phyloP scores from a whole-genome alignment of 2,113 vertebrate genomes.

The Atherinomorus stipes region DNA sequence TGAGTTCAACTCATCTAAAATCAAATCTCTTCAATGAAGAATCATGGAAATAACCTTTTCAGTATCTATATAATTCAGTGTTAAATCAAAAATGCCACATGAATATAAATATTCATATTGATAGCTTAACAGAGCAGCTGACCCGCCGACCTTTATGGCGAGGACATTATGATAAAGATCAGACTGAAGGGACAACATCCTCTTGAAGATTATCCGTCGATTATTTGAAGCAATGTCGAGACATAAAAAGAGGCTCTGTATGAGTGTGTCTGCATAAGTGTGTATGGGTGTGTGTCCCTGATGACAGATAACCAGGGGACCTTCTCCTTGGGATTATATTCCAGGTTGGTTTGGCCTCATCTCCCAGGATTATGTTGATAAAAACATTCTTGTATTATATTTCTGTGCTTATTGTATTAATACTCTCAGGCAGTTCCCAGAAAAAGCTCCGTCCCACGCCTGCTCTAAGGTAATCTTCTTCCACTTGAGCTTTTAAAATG shows the following conservation, averaged over 20 bases:
- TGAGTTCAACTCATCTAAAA: neutral
- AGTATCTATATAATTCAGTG: constrained; percentile 15
- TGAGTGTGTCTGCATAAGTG: constrained; percentile 39
- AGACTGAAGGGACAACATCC: constrained; percentile 65
- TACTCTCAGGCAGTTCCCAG: constrained; percentile 71
- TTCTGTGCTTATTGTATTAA: constrained; percentile 83
- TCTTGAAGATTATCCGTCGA: constrained; percentile 74
- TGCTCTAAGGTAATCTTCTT: constrained; percentile 82
- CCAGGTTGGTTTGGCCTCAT: constrained; percentile 79
- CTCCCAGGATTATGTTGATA: constrained; percentile 82
- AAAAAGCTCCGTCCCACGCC: constrained; percentile 70
- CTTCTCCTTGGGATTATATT: constrained; percentile 84
- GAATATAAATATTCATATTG: constrained; percentile 23
- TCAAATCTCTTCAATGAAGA: neutral
- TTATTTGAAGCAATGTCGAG: constrained; percentile 68
- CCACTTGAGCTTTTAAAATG: constrained; percentile 79
- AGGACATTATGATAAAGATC: constrained; percentile 56
- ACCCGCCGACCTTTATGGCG: constrained; percentile 15
- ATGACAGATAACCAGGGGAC: constrained; percentile 74
- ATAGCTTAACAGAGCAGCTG: constrained; percentile 33
- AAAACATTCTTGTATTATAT: constrained; percentile 86
- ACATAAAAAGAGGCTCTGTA: constrained; percentile 42
- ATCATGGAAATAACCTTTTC: neutral
- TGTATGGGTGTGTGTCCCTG: constrained; percentile 50
- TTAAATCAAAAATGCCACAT: constrained; percentile 11